Percentiles rank a stretch among this genome's conserved stretches.
Evolutionary conservation across 2,797 vertebrate genomes (phyloP).

Genomic region (Mastacembelus armatus): DNA sequence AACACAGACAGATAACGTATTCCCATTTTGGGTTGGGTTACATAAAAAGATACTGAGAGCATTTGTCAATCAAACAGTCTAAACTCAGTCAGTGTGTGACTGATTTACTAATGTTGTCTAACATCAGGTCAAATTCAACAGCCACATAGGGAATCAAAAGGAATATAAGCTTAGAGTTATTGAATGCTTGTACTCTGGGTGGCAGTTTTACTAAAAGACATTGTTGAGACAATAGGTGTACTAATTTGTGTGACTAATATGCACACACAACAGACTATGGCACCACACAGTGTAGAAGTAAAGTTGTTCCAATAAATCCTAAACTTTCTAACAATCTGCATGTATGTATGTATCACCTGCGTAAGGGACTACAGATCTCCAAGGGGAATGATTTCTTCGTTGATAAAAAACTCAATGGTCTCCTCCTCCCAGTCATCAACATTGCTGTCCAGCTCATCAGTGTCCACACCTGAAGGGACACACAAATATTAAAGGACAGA

Average conservation of each 20-base stretch:
- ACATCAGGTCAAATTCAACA: too few relatives aligned
- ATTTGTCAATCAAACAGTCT: too few relatives aligned
- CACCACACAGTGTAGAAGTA: neutral
- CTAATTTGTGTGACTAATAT: too few relatives aligned
- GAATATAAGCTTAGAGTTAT: too few relatives aligned
- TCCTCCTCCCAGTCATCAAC: constrained; percentile 99
- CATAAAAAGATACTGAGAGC: too few relatives aligned
- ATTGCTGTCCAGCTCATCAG: constrained; percentile 96
- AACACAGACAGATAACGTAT: neutral
- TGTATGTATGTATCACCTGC: constrained; percentile 80
- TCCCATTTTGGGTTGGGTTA: neutral
- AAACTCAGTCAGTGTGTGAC: too few relatives aligned
- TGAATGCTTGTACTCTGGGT: too few relatives aligned
- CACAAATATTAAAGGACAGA: neutral
- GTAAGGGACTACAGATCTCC: constrained; percentile 90
- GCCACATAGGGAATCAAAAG: neutral
- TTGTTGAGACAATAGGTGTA: neutral
- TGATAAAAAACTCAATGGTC: constrained; percentile 99
- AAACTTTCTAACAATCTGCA: neutral
- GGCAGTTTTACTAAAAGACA: neutral
- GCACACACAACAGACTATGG: neutral
- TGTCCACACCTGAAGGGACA: constrained; percentile 90
- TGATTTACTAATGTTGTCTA: too few relatives aligned
- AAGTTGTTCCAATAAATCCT: neutral
- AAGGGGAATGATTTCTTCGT: constrained; percentile 97